Conservation (phyloP, 2,113 vertebrate genomes). For the Furnarius figulus region DNA sequence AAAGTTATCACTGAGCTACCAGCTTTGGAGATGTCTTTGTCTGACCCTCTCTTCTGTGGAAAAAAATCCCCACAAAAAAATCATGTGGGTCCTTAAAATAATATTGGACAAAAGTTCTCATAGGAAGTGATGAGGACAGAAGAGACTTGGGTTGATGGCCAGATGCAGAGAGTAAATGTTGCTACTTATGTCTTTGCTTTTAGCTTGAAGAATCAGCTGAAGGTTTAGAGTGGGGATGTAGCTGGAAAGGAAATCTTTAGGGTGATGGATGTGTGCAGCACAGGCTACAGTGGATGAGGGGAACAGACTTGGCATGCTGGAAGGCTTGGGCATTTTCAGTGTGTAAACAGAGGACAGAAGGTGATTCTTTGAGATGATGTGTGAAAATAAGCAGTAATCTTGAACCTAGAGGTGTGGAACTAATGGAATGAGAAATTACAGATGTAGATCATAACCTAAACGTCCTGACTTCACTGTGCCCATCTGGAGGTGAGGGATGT, state of each 20-base stretch:
- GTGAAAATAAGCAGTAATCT: not conserved
- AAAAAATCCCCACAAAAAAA: not conserved
- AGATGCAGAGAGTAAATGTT: not conserved
- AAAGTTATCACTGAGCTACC: not conserved
- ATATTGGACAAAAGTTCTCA: not conserved
- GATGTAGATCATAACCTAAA: not conserved
- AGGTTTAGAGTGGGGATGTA: not conserved
- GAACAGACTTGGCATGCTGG: not conserved
- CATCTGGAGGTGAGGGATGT: not conserved
- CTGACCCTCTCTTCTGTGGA: not conserved
- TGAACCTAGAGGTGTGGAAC: not conserved
- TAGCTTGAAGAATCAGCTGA: not conserved
- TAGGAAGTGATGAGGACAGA: not conserved
- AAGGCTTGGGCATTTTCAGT: not conserved
- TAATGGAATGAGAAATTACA: not conserved
- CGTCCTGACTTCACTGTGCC: not conserved
- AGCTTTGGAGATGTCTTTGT: not conserved
- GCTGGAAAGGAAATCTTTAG: not conserved
- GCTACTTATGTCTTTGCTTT: not conserved
- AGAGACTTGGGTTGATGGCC: not conserved
- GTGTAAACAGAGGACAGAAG: not conserved
- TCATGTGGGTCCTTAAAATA: not conserved
- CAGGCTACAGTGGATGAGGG: not conserved
- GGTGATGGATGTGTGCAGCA: not conserved
- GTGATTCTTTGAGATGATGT: not conserved